Evolutionary conservation across 2,113 vertebrate genomes (phyloP), one percentile per base, ranked within the genome.

Genomic region (Sinocyclocheilus grahami): DNA sequence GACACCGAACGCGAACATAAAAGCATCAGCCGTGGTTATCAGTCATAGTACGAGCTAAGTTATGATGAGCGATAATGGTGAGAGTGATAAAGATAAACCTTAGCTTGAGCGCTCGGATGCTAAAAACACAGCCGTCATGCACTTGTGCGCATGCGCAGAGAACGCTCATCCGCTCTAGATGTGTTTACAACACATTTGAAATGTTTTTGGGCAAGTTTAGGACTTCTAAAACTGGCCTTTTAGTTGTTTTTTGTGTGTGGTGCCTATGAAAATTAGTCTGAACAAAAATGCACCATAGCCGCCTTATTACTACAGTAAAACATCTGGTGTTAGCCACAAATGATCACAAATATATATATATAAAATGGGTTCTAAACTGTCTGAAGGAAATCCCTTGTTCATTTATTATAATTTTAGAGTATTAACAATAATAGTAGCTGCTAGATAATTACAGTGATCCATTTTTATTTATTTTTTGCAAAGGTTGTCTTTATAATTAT

Each of bases 141-240:
- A 16, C 3, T 20, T 60, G 0, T 84, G 82, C 82, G 88, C 88
- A 87, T 89, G 88, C 85, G 85, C 85, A 22, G 37, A 71, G 18
- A 24, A 18, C 13, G 4, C 48, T 80, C 53, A 83, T 20, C 20
- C 78, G 62, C 75, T 78, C 33, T 20, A 20, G 8, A 33, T 11
- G 16, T 16, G 4, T 77, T 53, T 27, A 16, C 0, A 55, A 18
- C 18, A 30, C 53, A 74, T 74, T 27, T 27, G 27, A 27, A 27
- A 27, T 14, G 20, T 33, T 18, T 7, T 16, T 4, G n/a, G 5
- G 22, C 62, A 24, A 12, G 10, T 63, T 63, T 27, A 5, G 62
- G 62, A 27, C n/a, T 13, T 24, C 9, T 63, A 24, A 63, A 63
- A 63, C 22, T 11, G 3, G 8, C 22, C 3, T 24, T 11, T 63